A percentile compares a stretch with the other conserved stretches of the same genome.
Evolutionary conservation across 2,888 invertebrate genomes (phyloP).

Genomic region (Drosophila kuntzei): DNA sequence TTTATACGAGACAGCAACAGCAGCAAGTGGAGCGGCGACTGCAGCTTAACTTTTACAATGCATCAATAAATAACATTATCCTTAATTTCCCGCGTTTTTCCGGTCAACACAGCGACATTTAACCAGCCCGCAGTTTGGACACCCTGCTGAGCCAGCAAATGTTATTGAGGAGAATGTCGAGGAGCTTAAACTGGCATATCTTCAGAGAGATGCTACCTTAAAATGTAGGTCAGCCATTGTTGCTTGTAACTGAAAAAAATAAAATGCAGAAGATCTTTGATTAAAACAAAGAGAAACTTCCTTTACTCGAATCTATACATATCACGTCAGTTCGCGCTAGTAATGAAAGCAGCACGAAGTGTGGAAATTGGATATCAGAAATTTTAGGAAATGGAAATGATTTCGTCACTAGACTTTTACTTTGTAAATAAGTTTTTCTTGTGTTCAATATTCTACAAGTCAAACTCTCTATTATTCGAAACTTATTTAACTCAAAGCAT

Average conservation of each 20-base stretch:
- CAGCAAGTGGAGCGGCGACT: slow-evolving; percentile 42
- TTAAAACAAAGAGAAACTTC: background rate
- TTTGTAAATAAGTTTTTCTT: too few relatives aligned
- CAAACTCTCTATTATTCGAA: too few relatives aligned
- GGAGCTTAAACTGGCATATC: background rate
- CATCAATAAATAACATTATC: slow-evolving; percentile 81
- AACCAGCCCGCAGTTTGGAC: slow-evolving; percentile 69
- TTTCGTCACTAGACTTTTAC: too few relatives aligned
- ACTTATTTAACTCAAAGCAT: too few relatives aligned
- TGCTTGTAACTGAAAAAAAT: background rate
- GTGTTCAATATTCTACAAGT: too few relatives aligned
- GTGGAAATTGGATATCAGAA: too few relatives aligned
- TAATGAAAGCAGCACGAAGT: too few relatives aligned
- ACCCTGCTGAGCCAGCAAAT: slow-evolving; percentile 64
- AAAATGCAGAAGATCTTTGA: background rate
- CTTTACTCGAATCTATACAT: background rate
- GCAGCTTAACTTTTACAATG: slow-evolving; percentile 79
- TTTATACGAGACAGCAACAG: slow-evolving; percentile 66
- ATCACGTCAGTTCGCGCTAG: too few relatives aligned
- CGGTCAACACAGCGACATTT: slow-evolving; percentile 75
- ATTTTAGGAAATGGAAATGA: too few relatives aligned
- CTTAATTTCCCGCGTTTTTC: slow-evolving; percentile 80
- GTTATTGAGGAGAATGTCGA: background rate
- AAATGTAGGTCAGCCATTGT: slow-evolving; percentile 6
- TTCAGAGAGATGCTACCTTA: background rate